Conservation (phyloP, 30 jellyfish, hydroid and myxozoan genomes). For the Pelagia noctiluca region DNA sequence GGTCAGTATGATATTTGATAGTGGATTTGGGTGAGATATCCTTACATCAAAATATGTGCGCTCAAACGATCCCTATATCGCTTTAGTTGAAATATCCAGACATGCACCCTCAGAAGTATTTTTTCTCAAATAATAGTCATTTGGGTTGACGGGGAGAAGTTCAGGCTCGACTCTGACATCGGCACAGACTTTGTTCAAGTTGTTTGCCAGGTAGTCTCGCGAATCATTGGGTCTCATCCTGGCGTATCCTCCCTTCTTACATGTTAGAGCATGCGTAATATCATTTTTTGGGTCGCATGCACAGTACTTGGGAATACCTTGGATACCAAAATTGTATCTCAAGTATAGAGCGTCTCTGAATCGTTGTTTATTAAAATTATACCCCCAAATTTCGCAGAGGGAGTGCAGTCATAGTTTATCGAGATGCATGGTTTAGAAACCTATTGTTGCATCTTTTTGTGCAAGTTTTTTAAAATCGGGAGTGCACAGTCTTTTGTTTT, state of each 20-base stretch:
- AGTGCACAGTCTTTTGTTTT: too few relatives aligned
- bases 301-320: constrained; percentile 5
- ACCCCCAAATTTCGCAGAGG: constrained; percentile 5
- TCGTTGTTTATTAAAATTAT: neutral
- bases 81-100: constrained; percentile 19
- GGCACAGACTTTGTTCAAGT: constrained; percentile 1
- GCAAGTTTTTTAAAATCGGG: too few relatives aligned
- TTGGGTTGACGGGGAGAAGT: constrained; percentile 11
- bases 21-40: constrained; percentile 5
- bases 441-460: too few relatives aligned
- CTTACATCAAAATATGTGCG: constrained; percentile 22
- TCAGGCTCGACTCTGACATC: constrained; percentile 10
- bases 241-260: constrained; percentile 9
- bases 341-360: neutral
- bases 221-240: neutral
- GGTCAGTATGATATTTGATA: constrained; percentile 11
- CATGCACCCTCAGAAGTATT: constrained; percentile 33
- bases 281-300: neutral
- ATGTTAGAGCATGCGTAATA: constrained; percentile 16
- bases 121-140: constrained; percentile 1
- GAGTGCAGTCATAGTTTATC: too few relatives aligned
- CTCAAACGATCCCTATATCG: constrained; percentile 4
- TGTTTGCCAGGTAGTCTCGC: neutral
- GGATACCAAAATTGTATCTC: neutral
- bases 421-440: too few relatives aligned